Base-by-base conservation (phyloP, 2,113 vertebrate species). In the Trachemys scripta region DNA sequence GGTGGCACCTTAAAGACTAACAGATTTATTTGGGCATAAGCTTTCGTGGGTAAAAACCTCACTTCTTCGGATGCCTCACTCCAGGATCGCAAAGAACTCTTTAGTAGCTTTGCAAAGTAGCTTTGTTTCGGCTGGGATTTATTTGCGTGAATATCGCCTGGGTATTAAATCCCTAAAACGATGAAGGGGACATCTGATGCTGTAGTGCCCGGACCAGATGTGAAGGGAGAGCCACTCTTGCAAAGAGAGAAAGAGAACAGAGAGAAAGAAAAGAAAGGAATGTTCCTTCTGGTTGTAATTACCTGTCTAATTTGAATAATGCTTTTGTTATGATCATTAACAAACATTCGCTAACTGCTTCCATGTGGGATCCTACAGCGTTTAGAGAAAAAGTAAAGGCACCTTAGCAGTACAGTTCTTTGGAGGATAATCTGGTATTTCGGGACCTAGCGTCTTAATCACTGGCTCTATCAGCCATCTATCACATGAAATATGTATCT, bases 291-390 rank as follows among this genome's bases (percentile, higher is more conserved):
- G 98, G 69, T 98, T 98, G 97, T 92, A 98, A 98, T 98, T 98
- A 98, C 97, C 97, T 98, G 97, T 96, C 95, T 98, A 94, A 98
- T 98, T 98, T 98, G 97, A 98, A 98, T 98, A 97, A 98, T 98
- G 97, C 91, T 93, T 98, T 98, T 98, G 98, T 97, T 96, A 29
- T 47, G 97, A 97, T 97, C 97, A 95, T 98, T 98, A 98, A 97
- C 97, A 93, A 97, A 97, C 59, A 27, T 93, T 97, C 92, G 95
- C 95, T 98, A 98, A 98, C 94, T 90, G 96, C 91, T 98, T 98
- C 97, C 98, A 97, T 95, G 97, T 96, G 97, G 90, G 94, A 94
- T 96, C 93, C 94, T 94, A 81, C 82, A 90, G 94, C 97, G 97
- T 92, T 76, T 90, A 96, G 95, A 5, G 92, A 89, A 94, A 87